phyloP scores from a whole-genome alignment of 2,888 invertebrate genomes.

The Escarpia spicata region DNA sequence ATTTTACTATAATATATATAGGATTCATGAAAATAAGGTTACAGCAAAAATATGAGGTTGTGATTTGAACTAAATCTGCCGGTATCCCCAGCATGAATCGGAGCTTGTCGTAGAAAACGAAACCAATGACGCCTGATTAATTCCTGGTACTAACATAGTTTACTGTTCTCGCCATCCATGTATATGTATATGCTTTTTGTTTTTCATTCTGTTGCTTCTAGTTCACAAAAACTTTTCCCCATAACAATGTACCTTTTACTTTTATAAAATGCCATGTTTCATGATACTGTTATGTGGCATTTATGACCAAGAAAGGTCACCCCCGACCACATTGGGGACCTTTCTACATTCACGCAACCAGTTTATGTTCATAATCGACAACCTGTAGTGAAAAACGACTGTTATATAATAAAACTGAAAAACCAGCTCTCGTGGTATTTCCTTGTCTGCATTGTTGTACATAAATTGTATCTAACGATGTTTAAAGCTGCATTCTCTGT shows the following conservation, averaged over 20 bases:
- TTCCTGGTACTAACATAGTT: neutral
- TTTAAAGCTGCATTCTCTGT: neutral
- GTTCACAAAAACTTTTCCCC: neutral
- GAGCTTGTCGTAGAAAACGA: neutral
- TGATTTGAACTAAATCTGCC: neutral
- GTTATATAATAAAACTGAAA: constrained; percentile 16
- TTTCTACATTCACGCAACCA: neutral
- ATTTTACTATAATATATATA: neutral
- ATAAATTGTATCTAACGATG: neutral
- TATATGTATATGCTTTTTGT: neutral
- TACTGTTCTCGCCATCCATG: neutral
- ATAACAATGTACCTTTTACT: neutral
- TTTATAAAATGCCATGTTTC: constrained; percentile 9
- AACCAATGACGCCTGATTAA: neutral
- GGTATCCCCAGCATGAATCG: neutral
- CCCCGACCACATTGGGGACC: neutral
- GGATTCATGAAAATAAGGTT: neutral
- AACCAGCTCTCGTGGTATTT: neutral
- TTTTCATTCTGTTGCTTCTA: neutral
- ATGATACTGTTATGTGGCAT: neutral
- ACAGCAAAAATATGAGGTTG: neutral
- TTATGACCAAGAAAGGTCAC: neutral
- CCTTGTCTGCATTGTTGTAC: neutral
- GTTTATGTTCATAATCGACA: neutral
- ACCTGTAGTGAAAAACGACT: neutral